Percentiles rank a stretch among this genome's conserved stretches.
Conservation (phyloP, 2,888 invertebrate genomes). For the Diaphora mendica region DNA sequence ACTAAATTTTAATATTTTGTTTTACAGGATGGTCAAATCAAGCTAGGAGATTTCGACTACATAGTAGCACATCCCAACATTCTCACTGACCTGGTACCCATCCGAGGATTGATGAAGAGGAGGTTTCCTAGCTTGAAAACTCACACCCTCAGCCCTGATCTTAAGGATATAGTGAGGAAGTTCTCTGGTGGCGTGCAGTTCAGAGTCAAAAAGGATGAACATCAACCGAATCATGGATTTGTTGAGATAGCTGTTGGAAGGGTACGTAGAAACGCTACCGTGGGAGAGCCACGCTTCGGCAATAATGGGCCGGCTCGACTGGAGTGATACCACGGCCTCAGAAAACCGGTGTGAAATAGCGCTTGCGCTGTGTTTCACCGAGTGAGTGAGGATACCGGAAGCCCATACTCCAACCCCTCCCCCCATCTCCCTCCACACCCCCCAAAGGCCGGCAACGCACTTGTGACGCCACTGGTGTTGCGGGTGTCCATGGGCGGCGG, state of each 20-base stretch:
- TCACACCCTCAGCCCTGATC: constrained; percentile 90
- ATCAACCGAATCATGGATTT: constrained; percentile 90
- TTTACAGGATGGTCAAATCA: constrained; percentile 88
- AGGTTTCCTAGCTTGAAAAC: constrained; percentile 90
- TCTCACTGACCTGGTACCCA: constrained; percentile 90
- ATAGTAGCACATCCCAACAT: constrained; percentile 93
- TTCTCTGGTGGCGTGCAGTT: constrained; percentile 91
- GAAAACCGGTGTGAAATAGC: too few species aligned
- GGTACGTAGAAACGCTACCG: constrained; percentile 78
- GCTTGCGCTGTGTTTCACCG: too few species aligned
- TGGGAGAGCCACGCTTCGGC: too few species aligned
- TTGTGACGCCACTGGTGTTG: too few species aligned
- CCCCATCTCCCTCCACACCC: too few species aligned
- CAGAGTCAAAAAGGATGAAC: constrained; percentile 88
- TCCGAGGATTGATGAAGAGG: constrained; percentile 92
- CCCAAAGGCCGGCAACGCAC: too few species aligned
- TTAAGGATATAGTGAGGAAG: constrained; percentile 87
- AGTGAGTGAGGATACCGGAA: too few species aligned
- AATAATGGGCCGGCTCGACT: too few species aligned
- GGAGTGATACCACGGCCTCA: too few species aligned
- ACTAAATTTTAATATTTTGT: background rate
- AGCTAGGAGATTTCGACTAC: constrained; percentile 90
- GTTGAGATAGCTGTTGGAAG: constrained; percentile 90
- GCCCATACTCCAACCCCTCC: too few species aligned
- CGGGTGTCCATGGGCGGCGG: too few species aligned